Evolutionary conservation across 2,888 invertebrate species (phyloP).

Genomic region (Clunio marinus): DNA sequence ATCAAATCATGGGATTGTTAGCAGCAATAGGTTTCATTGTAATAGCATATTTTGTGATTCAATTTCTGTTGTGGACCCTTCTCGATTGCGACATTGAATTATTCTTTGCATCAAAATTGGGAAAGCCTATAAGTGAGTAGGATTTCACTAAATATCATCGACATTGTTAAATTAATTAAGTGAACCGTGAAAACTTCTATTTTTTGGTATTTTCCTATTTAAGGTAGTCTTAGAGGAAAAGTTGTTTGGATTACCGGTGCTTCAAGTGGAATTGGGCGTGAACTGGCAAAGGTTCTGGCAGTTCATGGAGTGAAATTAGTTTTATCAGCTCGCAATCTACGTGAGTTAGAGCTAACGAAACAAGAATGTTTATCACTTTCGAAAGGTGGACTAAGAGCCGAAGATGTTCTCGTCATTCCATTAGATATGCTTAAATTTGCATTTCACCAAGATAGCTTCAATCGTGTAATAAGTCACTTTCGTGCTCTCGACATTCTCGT

Average conservation of each 20-base stretch:
- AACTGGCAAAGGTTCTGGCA: conserved; percentile 64
- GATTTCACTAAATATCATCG: conserved; percentile 21
- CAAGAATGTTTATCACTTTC: conserved; percentile 54
- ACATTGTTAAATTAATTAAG: neutral
- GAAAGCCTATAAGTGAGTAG: conserved; percentile 57
- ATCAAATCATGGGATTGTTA: conserved; percentile 49
- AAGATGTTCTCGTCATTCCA: conserved; percentile 64
- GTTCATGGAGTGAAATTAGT: conserved; percentile 62
- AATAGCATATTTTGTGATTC: conserved; percentile 54
- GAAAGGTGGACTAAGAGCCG: conserved; percentile 52
- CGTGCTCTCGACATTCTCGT: conserved; percentile 71
- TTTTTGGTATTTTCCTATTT: no score
- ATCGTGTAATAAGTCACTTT: conserved; percentile 62
- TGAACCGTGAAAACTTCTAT: neutral
- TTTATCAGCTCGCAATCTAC: conserved; percentile 62
- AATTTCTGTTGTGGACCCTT: conserved; percentile 53
- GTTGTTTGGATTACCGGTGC: conserved; percentile 83
- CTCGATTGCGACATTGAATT: conserved; percentile 60
- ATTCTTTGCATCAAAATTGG: conserved; percentile 59
- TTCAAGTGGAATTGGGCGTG: conserved; percentile 77
- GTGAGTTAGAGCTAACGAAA: conserved; percentile 63
- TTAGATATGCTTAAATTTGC: conserved; percentile 63
- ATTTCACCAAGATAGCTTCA: conserved; percentile 59
- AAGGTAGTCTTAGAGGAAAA: conserved; percentile 59
- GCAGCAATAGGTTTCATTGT: conserved; percentile 46